These are phyloP conservation scores for Scrobipalpa costella DNA, from an alignment of 2,888 invertebrate genomes.

Conservation along the genomic window DNA sequence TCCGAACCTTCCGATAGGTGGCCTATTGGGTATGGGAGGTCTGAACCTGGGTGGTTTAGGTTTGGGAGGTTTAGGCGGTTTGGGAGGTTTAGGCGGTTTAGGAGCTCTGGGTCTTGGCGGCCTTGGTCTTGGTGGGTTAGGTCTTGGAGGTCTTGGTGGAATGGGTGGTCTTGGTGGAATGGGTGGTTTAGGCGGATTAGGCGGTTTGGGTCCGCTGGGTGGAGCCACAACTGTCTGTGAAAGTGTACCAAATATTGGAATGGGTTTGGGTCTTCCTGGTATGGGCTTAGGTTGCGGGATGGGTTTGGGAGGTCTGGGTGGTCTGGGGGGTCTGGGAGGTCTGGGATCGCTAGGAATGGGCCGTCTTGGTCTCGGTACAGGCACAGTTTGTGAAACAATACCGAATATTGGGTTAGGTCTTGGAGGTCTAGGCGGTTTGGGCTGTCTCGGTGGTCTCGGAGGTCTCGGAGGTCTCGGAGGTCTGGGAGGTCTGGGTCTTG, in stretches of 20 bases:
- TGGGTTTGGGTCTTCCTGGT: background rate
- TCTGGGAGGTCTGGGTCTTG: conserved; percentile 30
- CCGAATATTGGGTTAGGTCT: too few species aligned
- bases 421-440: background rate
- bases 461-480: conserved; percentile 20
- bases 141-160: conserved; percentile 8
- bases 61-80: conserved; percentile 2
- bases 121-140: conserved; percentile 3
- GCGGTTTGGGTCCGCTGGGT: background rate
- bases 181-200: background rate
- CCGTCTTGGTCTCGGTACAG: conserved; percentile 18
- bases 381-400: too few species aligned
- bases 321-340: conserved; percentile 27
- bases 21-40: background rate
- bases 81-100: too few species aligned
- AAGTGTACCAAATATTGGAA: conserved; percentile 1
- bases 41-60: background rate
- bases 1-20: background rate
- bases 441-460: conserved; percentile 32
- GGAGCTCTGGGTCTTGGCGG: background rate
- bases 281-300: too few species aligned
- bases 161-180: background rate
- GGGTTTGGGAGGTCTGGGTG: conserved; percentile 31
- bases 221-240: conserved; percentile 2
- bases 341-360: conserved; percentile 24